A percentile compares a stretch with the other conserved stretches of the same genome.
phyloP scores from a whole-genome alignment of 2,113 vertebrate species.

The Sylvia atricapilla region DNA sequence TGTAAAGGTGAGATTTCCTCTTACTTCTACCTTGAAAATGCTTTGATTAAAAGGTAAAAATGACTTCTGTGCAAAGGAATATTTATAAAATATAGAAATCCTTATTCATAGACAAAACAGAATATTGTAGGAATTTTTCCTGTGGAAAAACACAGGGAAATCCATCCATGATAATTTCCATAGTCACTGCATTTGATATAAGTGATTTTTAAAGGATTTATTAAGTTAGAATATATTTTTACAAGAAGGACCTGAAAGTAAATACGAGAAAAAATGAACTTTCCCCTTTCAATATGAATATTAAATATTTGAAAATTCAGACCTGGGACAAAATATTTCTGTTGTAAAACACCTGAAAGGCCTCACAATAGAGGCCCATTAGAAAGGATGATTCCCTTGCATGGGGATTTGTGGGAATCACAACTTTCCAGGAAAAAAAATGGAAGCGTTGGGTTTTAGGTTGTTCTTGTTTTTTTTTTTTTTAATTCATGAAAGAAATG shows the following conservation, averaged over 20 bases:
- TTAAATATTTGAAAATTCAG: background rate
- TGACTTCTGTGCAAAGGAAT: background rate
- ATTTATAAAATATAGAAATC: background rate
- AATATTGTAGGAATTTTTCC: background rate
- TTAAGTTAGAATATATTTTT: background rate
- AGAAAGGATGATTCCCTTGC: background rate
- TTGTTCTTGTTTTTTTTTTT: background rate
- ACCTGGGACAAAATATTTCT: background rate
- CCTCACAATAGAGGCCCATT: background rate
- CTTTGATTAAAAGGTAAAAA: background rate
- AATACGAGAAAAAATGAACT: background rate
- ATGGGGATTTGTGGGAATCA: background rate
- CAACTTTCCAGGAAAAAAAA: background rate
- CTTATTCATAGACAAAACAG: background rate
- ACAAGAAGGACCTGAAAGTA: background rate
- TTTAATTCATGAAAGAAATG: background rate
- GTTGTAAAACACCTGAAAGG: background rate
- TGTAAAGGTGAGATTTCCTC: background rate
- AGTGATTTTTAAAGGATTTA: background rate
- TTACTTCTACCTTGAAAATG: background rate
- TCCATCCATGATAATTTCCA: background rate
- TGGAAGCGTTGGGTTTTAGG: rapidly evolving
- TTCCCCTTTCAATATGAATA: background rate
- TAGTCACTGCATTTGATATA: background rate
- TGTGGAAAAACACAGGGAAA: background rate